Evolutionary conservation across 2,113 vertebrate species (phyloP).

Genomic region (Coreoperca whiteheadi): DNA sequence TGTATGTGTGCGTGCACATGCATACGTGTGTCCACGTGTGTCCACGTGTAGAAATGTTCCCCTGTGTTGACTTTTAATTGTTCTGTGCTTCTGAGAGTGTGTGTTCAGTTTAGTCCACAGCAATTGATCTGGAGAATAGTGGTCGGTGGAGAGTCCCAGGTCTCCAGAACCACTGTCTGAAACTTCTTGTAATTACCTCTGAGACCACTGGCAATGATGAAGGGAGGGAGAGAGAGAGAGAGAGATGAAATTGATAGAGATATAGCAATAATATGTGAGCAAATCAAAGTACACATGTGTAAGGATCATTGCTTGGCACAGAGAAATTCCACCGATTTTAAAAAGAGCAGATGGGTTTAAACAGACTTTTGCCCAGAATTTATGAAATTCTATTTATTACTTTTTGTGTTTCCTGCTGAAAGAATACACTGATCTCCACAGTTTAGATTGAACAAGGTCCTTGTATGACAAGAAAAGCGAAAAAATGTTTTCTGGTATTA

Average conservation of each 20-base stretch:
- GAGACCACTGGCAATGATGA: constrained; percentile 61
- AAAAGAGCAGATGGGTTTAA: constrained; percentile 18
- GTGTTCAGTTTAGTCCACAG: constrained; percentile 72
- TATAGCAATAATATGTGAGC: constrained; percentile 28
- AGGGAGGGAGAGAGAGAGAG: constrained; percentile 4
- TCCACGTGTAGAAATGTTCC: constrained; percentile 40
- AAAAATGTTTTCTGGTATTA: no score
- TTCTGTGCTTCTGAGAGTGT: constrained; percentile 74
- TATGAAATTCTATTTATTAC: neutral
- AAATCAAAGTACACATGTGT: constrained; percentile 7
- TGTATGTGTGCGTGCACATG: constrained; percentile 4
- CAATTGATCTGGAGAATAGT: constrained; percentile 77
- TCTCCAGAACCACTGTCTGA: constrained; percentile 70
- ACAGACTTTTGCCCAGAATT: constrained; percentile 2
- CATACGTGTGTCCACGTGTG: neutral
- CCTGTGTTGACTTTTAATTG: constrained; percentile 74
- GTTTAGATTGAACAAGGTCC: no score
- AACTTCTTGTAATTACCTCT: constrained; percentile 71
- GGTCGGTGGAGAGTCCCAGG: constrained; percentile 57
- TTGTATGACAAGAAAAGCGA: no score
- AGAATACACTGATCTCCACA: no score
- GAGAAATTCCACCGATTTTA: neutral
- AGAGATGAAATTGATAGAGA: constrained; percentile 33
- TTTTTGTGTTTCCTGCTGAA: no score
- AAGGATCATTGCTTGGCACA: neutral